Evolutionary conservation across 2,888 invertebrate genomes (phyloP).

Genomic region (Sphaeridia pumilis): DNA sequence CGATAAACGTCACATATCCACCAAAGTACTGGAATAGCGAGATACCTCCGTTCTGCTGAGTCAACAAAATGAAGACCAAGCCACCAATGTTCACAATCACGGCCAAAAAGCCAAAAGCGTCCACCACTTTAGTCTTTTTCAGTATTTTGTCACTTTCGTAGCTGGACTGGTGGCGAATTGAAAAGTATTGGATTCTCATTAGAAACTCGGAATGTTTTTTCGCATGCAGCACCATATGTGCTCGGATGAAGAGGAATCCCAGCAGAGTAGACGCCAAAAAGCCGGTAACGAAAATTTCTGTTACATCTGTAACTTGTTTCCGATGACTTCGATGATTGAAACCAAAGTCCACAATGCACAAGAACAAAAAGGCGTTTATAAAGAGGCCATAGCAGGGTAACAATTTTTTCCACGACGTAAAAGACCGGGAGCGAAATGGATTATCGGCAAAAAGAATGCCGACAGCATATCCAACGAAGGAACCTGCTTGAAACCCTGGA

Average conservation of each 20-base stretch:
- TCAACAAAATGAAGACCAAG: too few relatives aligned
- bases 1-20: neutral
- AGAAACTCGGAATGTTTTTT: constrained; percentile 1
- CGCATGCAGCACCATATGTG: constrained; percentile 2
- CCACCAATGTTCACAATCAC: neutral
- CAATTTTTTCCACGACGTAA: constrained; percentile 3
- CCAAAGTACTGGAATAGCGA: too few relatives aligned
- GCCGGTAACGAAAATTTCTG: neutral
- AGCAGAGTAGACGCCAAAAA: constrained; percentile 1
- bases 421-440: constrained; percentile 1
- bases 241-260: neutral
- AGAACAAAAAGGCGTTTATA: neutral
- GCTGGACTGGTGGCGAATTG: neutral
- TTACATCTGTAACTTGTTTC: neutral
- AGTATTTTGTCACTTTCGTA: neutral
- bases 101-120: neutral
- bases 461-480: neutral
- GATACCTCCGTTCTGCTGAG: too few relatives aligned
- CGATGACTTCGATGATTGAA: neutral
- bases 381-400: constrained; percentile 4
- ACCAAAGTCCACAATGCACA: neutral
- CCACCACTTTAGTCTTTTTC: neutral
- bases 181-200: neutral
- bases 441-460: constrained; percentile 7
- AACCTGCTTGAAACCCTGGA: constrained; percentile 1